These are phyloP conservation scores for Drosophila serrata DNA, from an alignment of 1,140 invertebrate genomes.

Conservation along the genomic window DNA sequence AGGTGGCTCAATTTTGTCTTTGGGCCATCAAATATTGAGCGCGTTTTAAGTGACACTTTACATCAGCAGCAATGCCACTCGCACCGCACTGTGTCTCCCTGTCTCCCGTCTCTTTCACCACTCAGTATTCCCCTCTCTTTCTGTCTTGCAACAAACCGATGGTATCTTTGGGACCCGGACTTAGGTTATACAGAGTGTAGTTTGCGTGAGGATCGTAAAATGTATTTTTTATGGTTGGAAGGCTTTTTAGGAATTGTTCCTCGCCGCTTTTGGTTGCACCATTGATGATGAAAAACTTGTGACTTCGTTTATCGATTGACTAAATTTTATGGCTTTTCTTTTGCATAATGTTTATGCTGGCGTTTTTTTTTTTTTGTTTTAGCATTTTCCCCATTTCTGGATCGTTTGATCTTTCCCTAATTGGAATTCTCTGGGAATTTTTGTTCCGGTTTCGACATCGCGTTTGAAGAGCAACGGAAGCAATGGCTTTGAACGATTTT, in stretches of 20 bases:
- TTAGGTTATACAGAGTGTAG: constrained; percentile 26
- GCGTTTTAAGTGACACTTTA: constrained; percentile 78
- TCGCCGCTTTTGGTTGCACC: constrained; percentile 21
- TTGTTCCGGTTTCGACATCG: constrained; percentile 63
- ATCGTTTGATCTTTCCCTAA: constrained; percentile 52
- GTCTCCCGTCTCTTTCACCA: background rate
- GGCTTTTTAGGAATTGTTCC: constrained; percentile 53
- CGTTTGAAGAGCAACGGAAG: constrained; percentile 51
- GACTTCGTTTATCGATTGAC: constrained; percentile 58
- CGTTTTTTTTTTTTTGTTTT: constrained; percentile 17
- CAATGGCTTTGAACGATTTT: constrained; percentile 33
- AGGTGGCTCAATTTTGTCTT: constrained; percentile 74
- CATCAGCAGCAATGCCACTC: constrained; percentile 67
- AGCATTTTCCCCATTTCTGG: constrained; percentile 30
- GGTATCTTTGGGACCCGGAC: constrained; percentile 16
- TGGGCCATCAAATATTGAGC: constrained; percentile 74
- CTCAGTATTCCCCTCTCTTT: background rate
- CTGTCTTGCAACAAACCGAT: background rate
- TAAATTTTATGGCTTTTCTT: constrained; percentile 46
- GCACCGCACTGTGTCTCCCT: constrained; percentile 6
- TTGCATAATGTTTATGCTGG: constrained; percentile 30
- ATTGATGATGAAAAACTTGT: constrained; percentile 54
- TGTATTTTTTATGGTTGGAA: constrained; percentile 49
- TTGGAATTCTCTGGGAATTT: constrained; percentile 37
- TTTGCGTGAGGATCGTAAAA: constrained; percentile 52